Percentiles rank a stretch among this genome's conserved stretches.
Evolutionary conservation across 2,113 vertebrate genomes (phyloP).

Genomic region (Rhinichthys klamathensis): DNA sequence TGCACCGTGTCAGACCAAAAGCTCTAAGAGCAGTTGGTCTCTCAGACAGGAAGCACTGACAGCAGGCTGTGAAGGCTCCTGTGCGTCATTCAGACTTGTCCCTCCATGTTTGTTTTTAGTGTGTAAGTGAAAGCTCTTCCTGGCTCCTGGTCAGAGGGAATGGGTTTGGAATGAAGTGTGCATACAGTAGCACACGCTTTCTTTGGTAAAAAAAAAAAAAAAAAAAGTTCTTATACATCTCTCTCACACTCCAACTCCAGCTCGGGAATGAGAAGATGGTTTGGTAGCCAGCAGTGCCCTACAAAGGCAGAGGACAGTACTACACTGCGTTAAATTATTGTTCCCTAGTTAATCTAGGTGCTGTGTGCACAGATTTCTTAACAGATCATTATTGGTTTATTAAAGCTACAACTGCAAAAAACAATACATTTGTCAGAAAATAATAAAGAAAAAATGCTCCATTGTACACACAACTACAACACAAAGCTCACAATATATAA

Average conservation of each 20-base stretch:
- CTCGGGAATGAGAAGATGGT: not conserved
- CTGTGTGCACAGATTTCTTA: not conserved
- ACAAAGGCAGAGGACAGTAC: conserved; percentile 51
- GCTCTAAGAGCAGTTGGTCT: conserved; percentile 28
- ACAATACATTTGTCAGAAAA: not conserved
- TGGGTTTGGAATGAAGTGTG: conserved; percentile 46
- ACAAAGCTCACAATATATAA: not conserved
- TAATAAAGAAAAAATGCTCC: not conserved
- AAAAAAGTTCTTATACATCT: conserved; percentile 34
- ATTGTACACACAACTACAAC: not conserved
- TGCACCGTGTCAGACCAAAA: conserved; percentile 21
- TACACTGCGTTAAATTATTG: conserved; percentile 16
- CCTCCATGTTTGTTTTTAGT: conserved; percentile 60
- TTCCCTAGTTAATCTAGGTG: not conserved
- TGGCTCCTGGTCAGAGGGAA: conserved; percentile 41
- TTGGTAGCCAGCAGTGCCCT: conserved; percentile 54
- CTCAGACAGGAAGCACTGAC: conserved; percentile 56
- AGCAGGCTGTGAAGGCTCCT: conserved; percentile 54
- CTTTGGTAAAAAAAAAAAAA: conserved; percentile 7
- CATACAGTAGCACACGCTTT: conserved; percentile 44
- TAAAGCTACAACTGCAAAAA: no score
- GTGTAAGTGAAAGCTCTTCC: conserved; percentile 54
- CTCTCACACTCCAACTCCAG: not conserved
- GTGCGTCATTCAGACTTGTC: conserved; percentile 54
- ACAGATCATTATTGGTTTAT: not conserved